A percentile compares a stretch with the other conserved stretches of the same genome.
Evolutionary conservation across 2,113 vertebrate genomes (phyloP).

Genomic region (Acanthisitta chloris): DNA sequence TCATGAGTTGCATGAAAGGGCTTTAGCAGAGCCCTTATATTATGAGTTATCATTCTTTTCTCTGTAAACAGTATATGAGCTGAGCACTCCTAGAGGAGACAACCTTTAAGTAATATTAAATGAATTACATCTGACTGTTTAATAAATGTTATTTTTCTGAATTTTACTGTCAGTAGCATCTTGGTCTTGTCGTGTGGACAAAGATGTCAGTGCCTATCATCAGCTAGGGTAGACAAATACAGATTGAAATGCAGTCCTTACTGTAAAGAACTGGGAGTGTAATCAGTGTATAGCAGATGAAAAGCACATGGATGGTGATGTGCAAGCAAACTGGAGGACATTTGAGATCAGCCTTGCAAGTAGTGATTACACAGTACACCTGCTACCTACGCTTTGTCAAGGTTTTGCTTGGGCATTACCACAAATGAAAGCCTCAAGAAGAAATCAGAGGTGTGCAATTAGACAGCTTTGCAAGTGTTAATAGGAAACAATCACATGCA

Average conservation of each 20-base stretch:
- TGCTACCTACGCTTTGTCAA: background rate
- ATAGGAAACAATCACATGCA: background rate
- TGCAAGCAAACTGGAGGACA: background rate
- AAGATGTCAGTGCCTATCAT: background rate
- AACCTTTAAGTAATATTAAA: background rate
- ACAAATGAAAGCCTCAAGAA: background rate
- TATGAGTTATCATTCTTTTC: background rate
- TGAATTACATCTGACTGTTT: background rate
- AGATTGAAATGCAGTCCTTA: background rate
- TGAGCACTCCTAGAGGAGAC: background rate
- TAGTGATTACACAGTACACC: background rate
- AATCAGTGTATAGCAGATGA: background rate
- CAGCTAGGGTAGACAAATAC: background rate
- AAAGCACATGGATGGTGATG: background rate
- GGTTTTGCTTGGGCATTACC: background rate
- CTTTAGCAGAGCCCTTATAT: background rate
- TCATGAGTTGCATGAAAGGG: background rate
- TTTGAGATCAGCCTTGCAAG: rapidly evolving
- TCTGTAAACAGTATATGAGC: background rate
- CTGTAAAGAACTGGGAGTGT: background rate
- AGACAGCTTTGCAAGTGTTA: background rate
- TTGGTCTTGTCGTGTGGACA: background rate
- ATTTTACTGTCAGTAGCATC: background rate
- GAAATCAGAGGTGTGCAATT: background rate
- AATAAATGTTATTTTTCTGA: background rate